Evolutionary conservation across 2,113 vertebrate species (phyloP), one percentile per base, ranked within the genome.

Genomic region (Mastomys coucha): DNA sequence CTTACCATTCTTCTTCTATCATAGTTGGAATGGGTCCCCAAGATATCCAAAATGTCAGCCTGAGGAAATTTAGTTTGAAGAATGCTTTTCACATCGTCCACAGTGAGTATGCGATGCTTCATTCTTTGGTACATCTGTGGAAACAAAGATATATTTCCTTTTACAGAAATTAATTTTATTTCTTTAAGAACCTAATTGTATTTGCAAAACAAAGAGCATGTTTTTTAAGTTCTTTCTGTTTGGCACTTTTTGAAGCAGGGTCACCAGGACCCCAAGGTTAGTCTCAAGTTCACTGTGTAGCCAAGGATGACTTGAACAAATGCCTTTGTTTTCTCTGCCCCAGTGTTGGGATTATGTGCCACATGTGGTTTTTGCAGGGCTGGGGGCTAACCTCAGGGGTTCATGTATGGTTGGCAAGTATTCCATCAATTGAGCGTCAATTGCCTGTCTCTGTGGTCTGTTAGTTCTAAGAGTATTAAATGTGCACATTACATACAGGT

Each of bases 41-140:
- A 97, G 97, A 99, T 99, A 95, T 98, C 98, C 97, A 98, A 97
- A 97, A 99, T 77, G 88, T 99, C 98, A 97, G 98, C 99, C 67
- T 98, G 97, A 80, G 99, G 99, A 97, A 99, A 99, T 96, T 99
- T 97, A 24, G 95, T 99, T 96, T 99, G 99, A 86, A 99, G 98
- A 97, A 99, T 96, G 49, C 63, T 96, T 91, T 98, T 98, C 94
- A 99, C 98, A 11, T 98, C 97, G 31, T 99, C 98, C 80, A 99
- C 98, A 96, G 99, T 98, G 89, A 99, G 98, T 49, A 97, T 86
- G 84, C 97, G 97, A 78, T 99, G 98, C 63, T 98, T 98, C 67
- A 99, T 95, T 97, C 98, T 98, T 92, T 98, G 98, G 96, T 99
- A 99, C 97, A 99, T 98, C 99, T 99, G 98, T 92, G 98, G 98